A percentile compares a stretch with the other conserved stretches of the same genome.
These are phyloP conservation scores for Mola mola DNA, from an alignment of 2,113 vertebrate genomes.

Conservation along the genomic window DNA sequence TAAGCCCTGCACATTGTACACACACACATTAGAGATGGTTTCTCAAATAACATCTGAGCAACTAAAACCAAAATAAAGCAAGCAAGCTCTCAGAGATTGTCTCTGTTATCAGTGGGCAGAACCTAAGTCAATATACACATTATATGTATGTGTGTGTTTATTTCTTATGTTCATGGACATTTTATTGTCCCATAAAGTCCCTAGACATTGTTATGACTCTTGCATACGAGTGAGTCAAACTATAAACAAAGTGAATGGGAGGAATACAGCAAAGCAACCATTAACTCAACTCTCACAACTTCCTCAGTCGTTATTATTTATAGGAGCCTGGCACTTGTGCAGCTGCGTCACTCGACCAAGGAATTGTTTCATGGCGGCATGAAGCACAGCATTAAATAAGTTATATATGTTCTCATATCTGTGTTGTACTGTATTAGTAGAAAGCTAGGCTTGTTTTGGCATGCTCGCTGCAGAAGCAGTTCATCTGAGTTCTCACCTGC, in stretches of 20 bases:
- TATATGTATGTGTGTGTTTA: neutral
- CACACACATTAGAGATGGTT: too few species aligned
- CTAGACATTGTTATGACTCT: neutral
- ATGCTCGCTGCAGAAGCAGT: conserved; percentile 8
- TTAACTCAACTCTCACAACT: neutral
- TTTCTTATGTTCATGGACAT: neutral
- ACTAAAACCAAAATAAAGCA: too few species aligned
- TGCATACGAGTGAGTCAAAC: neutral
- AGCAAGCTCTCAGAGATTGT: too few species aligned
- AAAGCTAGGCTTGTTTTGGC: neutral
- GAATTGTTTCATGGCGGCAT: neutral
- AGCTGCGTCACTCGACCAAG: neutral
- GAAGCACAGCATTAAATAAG: neutral
- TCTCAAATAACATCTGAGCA: too few species aligned
- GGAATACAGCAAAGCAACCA: neutral
- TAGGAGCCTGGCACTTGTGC: neutral
- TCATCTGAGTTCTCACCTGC: conserved; percentile 67
- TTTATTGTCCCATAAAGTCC: accelerated
- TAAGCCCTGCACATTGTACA: too few species aligned
- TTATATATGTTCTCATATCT: conserved; percentile 9
- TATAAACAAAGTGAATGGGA: conserved; percentile 6
- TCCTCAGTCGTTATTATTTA: neutral
- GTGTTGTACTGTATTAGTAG: neutral
- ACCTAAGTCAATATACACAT: neutral
- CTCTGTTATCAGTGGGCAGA: neutral